phyloP scores from a whole-genome alignment of 2,113 vertebrate species.

The Clupea harengus region DNA sequence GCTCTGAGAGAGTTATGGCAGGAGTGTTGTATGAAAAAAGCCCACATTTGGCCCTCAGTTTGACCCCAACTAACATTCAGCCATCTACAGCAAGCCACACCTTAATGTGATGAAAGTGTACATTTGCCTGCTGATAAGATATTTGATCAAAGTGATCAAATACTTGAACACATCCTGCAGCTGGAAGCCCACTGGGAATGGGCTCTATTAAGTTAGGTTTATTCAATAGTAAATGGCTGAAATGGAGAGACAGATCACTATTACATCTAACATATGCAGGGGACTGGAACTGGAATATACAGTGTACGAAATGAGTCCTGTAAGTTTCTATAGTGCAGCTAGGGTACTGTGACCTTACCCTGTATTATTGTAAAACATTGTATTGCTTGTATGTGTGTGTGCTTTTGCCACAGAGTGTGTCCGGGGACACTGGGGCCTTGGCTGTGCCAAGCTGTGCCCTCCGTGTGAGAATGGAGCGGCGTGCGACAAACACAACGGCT shows the following conservation, averaged over 20 bases:
- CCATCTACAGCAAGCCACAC: background rate
- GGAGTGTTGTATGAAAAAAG: background rate
- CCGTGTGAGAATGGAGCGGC: slow-evolving; percentile 74
- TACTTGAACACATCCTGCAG: background rate
- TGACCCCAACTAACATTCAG: background rate
- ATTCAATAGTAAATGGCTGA: background rate
- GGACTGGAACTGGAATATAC: background rate
- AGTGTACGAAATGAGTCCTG: background rate
- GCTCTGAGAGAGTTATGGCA: background rate
- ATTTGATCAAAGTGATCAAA: background rate
- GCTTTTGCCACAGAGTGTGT: slow-evolving; percentile 74
- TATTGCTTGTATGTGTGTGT: background rate
- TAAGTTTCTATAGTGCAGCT: background rate
- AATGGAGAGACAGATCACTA: background rate
- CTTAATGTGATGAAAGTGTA: background rate
- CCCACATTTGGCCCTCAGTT: background rate
- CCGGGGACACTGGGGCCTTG: slow-evolving; percentile 80
- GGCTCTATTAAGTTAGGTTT: background rate
- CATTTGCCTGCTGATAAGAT: background rate
- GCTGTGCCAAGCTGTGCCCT: slow-evolving; percentile 80
- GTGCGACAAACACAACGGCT: slow-evolving; percentile 77
- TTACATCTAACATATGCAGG: background rate
- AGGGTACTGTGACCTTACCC: background rate
- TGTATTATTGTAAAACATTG: background rate
- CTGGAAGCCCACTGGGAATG: background rate